Base-by-base conservation (phyloP, 2,797 vertebrate genomes). In the Craterocephalus amniculus region DNA sequence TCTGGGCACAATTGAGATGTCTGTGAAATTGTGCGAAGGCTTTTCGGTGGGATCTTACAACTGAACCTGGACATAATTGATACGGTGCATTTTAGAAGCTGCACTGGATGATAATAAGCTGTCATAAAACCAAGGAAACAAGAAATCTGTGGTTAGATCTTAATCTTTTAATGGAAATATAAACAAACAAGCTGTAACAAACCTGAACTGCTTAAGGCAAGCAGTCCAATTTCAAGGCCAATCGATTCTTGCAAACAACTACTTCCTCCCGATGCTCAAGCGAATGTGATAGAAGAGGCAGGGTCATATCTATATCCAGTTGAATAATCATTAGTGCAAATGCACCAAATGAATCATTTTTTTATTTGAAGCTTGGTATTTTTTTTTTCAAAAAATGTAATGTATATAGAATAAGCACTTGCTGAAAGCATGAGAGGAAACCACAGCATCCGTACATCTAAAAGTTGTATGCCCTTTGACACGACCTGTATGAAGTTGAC, bases 221-320 rank as follows among this genome's bases (percentile, higher is more conserved):
- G 58, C 26, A 38, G 26, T 26, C 38, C 11, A 14, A 55, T 67
- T 83, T 87, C 72, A 72, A 74, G 78, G 81, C 66, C 79, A 77
- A 67, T 88, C 89, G 83, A 85, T 87, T 69, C 62, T 74, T 78
- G 63, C 74, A 78, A 80, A 84, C 55, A 74, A 48, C 27, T 67
- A 73, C 73, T 78, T 83, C 80, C 77, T 76, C 48, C 31, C 51
- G 49, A 13, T 59, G 49, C 18, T 58, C 43, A 14, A 29, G 64
- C 60, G 43, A 26, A 49, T 69, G 49, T 54, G 20, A 38, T 9
- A 58, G 24, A 49, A 54, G 24, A 64, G n/a, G 14, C 16, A 4
- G 40, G 35, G 49, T 63, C 48, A 58, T 68, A 40, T n/a, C 12
- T 57, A 40, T 40, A 16, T 16, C 14, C 16, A 14, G 14, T 16